These are phyloP conservation scores for Aegithalos caudatus DNA, from an alignment of 2,113 vertebrate species.

Conservation along the genomic window DNA sequence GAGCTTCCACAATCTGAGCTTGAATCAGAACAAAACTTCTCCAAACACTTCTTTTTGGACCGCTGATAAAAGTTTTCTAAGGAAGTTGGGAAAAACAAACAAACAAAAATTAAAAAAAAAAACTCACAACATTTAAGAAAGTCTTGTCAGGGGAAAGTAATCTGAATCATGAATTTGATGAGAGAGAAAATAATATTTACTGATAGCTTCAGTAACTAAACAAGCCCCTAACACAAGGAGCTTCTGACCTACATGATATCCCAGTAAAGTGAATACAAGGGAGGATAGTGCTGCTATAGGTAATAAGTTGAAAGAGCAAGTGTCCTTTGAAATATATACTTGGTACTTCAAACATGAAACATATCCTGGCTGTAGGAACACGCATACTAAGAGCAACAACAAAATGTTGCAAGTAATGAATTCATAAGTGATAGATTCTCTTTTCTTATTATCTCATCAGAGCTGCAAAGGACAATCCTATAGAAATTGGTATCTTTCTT, in stretches of 20 bases:
- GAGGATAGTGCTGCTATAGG: not conserved
- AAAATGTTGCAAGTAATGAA: not conserved
- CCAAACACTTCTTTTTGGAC: conserved; percentile 77
- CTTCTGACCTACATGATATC: not conserved
- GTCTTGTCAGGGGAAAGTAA: not conserved
- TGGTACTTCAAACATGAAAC: not conserved
- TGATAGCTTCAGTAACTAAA: not conserved
- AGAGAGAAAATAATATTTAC: not conserved
- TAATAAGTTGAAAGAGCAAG: not conserved
- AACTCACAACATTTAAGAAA: not conserved
- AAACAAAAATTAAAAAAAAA: not conserved
- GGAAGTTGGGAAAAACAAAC: not conserved
- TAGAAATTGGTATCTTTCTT: not conserved
- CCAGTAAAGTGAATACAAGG: not conserved
- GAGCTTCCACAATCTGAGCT: conserved; percentile 95
- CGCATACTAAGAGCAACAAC: not conserved
- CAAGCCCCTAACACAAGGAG: not conserved
- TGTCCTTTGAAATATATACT: not conserved
- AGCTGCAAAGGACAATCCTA: not conserved
- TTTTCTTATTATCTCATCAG: not conserved
- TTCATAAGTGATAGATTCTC: not conserved
- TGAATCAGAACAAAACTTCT: conserved; percentile 88
- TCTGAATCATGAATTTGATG: not conserved
- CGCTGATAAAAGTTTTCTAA: conserved; percentile 67
- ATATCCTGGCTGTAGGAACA: not conserved